Evolutionary conservation across 2,113 vertebrate genomes (phyloP), one percentile per base, ranked within the genome.

Genomic region (Hippopotamus amphibius): DNA sequence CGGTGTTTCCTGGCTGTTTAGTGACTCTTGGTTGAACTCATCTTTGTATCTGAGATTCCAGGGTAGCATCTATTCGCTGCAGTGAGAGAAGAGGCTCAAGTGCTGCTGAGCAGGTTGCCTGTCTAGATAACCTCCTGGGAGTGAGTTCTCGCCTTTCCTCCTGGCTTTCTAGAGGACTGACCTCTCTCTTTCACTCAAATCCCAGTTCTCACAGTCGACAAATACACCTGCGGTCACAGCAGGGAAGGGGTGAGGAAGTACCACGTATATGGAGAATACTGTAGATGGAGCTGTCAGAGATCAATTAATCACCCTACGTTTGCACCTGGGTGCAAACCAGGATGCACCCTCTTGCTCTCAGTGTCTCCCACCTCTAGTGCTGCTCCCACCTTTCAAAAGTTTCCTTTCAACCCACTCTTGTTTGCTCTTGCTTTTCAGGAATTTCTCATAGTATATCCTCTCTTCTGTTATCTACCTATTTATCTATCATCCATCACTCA

Each of bases 251-350:
- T 30, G 26, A 63, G 26, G 72, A 22, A 22, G n/a, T 3, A 63
- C 15, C 11, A 4, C 19, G 7, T 24, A 22, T 0, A 0, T 17
- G 1, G 13, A 13, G 24, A 43, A 28, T 12, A 13, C 15, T 0
- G 21, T 0, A 22, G 50, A 71, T 0, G 9, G 66, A 13, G 43
- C 17, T 26, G 7, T 4, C 0, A 24, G n/a, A 7, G 16, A 17
- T 12, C 69, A 24, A 3, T 13, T 2, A 11, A 5, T 11, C 12
- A 16, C 15, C 13, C 46, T 13, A 7, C 1, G 1, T 3, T 1
- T 16, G 48, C 7, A 14, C 2, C 48, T 7, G 3, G 19, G 1
- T 0, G 0, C 37, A 37, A 37, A 37, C 37, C 37, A 37, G 37
- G 37, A 37, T 37, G 37, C 37, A 37, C 10, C 21, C 2, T 17